A percentile compares a stretch with the other conserved stretches of the same genome.
Conservation (phyloP, 1,140 invertebrate genomes). For the Cyclina sinensis region DNA sequence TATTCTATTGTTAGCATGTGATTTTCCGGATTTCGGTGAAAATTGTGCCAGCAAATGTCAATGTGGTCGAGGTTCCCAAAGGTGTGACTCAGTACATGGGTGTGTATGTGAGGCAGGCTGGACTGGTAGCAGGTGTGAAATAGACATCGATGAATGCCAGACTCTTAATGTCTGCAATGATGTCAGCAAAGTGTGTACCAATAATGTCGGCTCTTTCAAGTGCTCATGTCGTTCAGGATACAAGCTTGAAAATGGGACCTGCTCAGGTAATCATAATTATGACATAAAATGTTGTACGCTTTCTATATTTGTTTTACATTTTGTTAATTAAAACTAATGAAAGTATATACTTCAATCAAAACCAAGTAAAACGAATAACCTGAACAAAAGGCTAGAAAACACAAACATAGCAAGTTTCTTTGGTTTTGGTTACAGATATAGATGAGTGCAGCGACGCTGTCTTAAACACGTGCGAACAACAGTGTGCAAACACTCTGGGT, state of each 20-base stretch:
- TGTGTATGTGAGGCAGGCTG: conserved; percentile 26
- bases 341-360: too few relatives aligned
- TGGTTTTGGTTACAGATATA: conserved; percentile 1
- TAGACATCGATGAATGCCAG: conserved; percentile 43
- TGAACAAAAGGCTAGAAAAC: too few relatives aligned
- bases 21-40: background rate
- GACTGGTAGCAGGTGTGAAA: conserved; percentile 15
- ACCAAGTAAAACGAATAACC: too few relatives aligned
- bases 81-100: conserved; percentile 19
- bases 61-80: background rate
- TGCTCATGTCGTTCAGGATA: conserved; percentile 30
- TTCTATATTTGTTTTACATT: too few relatives aligned
- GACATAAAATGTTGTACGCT: too few relatives aligned
- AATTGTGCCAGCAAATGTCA: conserved; percentile 22
- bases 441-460: background rate
- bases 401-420: too few relatives aligned
- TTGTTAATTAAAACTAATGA: too few relatives aligned
- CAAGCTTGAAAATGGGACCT: background rate
- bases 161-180: conserved; percentile 21
- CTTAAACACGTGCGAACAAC: conserved; percentile 3
- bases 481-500: conserved; percentile 8
- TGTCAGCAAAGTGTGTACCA: background rate
- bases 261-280: conserved; percentile 7
- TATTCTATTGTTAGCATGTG: conserved; percentile 1
- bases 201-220: conserved; percentile 23